Base-by-base conservation (phyloP, 2,797 vertebrate genomes). In the Tauraco hartlaubi region DNA sequence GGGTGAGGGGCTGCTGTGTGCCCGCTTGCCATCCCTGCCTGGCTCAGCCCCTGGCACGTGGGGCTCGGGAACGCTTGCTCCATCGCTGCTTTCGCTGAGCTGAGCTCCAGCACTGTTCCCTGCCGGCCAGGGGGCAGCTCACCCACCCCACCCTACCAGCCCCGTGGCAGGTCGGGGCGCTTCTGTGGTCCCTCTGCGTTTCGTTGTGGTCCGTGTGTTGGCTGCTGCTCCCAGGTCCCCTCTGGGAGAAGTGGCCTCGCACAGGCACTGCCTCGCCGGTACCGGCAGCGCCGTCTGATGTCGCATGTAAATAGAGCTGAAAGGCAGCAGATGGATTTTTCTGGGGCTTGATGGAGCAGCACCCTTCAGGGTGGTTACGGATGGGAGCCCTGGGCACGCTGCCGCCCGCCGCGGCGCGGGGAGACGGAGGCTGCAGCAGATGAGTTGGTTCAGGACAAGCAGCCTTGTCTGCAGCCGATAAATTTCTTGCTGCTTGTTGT, bases 341-440 rank as follows among this genome's bases (percentile, higher is more conserved):
- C 6, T 44, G 91, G 78, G 90, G 31, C 41, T 68, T 10, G 22
- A 1, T 9, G 41, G 79, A 22, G 15, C 12, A 25, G 63, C 72
- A 43, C 23, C 31, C 37, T 76, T 28, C 19, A 3, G 37, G 80
- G 28, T 3, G 17, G 80, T 18, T 55, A 6, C 0, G 25, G 63
- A 3, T 39, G 80, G 88, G 37, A 79, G 61, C 67, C 15, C 41
- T 3, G 3, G 81, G 54, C 4, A 6, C 0, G 14, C 61, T 21
- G 85, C 82, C 0, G 17, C 29, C 48, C 0, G 5, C 4, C 1
- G 3, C 1, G 2, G 67, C 4, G 2, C 0, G 2, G 4, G 52
- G 81, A 6, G 64, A 9, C 0, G 1, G 74, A 35, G 74, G 46
- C 44, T 63, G 80, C 72, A 12, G 88, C 37, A 29, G 19, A 26